These are phyloP conservation scores for Andrena cerasifolii DNA, from an alignment of 1,140 invertebrate genomes.

Conservation along the genomic window DNA sequence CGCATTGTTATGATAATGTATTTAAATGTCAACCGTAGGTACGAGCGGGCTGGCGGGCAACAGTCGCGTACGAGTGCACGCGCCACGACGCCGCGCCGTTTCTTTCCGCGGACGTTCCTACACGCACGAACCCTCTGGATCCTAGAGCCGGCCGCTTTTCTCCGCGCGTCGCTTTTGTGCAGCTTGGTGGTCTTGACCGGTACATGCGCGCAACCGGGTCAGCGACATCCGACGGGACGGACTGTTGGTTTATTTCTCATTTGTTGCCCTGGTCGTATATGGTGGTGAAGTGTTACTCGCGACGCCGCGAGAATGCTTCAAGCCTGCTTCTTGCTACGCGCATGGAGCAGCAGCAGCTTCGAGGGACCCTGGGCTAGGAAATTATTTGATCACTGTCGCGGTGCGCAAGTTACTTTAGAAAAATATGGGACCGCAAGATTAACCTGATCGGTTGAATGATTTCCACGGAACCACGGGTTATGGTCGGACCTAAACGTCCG, in stretches of 20 bases:
- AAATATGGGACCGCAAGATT: too few species aligned
- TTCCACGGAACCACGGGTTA: too few species aligned
- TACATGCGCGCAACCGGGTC: conserved; percentile 35
- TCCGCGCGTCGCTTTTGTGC: conserved; percentile 36
- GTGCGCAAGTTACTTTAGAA: too few species aligned
- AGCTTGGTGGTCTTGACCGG: conserved; percentile 33
- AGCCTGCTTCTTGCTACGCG: background rate
- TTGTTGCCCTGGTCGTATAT: conserved; percentile 23
- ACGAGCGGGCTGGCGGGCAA: conserved; percentile 22
- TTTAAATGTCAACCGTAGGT: conserved; percentile 66
- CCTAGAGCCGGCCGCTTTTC: conserved; percentile 27
- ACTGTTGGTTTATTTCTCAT: conserved; percentile 44
- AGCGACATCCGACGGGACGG: conserved; percentile 21
- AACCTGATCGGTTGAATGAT: too few species aligned
- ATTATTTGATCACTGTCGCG: background rate
- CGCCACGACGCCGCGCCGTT: conserved; percentile 35
- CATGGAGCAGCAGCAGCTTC: background rate
- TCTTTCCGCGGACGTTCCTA: conserved; percentile 41
- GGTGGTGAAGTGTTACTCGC: conserved; percentile 16
- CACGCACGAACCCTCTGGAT: conserved; percentile 25
- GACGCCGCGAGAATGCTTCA: background rate
- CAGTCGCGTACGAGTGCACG: conserved; percentile 55
- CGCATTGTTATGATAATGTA: conserved; percentile 77
- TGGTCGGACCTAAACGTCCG: too few species aligned
- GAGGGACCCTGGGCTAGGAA: background rate